Base-by-base conservation (phyloP, 2,797 vertebrate species). In the Spinus olivaceus region DNA sequence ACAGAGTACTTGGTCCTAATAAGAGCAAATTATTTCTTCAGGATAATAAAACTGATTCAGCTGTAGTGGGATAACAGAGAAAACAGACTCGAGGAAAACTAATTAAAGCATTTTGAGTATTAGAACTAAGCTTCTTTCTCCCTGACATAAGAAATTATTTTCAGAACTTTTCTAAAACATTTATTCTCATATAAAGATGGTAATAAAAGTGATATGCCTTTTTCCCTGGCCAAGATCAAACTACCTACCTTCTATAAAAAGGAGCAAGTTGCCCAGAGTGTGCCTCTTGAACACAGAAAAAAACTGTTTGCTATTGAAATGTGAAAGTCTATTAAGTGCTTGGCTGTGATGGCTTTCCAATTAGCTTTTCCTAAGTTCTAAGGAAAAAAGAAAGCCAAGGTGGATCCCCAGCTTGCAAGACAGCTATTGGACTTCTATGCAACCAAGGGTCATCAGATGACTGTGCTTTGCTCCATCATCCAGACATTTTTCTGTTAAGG, bases 11-110 rank as follows among this genome's bases (percentile, higher is more conserved):
- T 70, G 72, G 80, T 94, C 81, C 72, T 96, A 90, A 94, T 89
- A 95, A 93, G 89, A 88, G 61, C 59, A 95, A 96, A 92, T 95
- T 94, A 94, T 91, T 96, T 92, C 65, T 95, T 91, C 76, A 59
- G 81, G 65, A 77, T 92, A 96, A 90, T 94, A 96, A 90, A 91
- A 82, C 25, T 66, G 61, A 86, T 91, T 33, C 73, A 53, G 33
- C 81, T 81, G 41, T 50, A 90, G 76, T 28, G 27, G 91, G 44
- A 86, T 80, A 93, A 93, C 65, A 81, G 60, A 92, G 89, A 81
- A 96, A 96, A 96, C 85, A 92, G 81, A 88, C 66, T 83, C 44
- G 41, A n/a, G 44, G 66, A 93, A 95, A 94, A 90, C 77, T 94
- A 93, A 95, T 94, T 95, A 93, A 92, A 81, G 54, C 30, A 84